These are phyloP conservation scores for Lynx canadensis DNA, from an alignment of 2,113 vertebrate genomes.

Conservation along the genomic window DNA sequence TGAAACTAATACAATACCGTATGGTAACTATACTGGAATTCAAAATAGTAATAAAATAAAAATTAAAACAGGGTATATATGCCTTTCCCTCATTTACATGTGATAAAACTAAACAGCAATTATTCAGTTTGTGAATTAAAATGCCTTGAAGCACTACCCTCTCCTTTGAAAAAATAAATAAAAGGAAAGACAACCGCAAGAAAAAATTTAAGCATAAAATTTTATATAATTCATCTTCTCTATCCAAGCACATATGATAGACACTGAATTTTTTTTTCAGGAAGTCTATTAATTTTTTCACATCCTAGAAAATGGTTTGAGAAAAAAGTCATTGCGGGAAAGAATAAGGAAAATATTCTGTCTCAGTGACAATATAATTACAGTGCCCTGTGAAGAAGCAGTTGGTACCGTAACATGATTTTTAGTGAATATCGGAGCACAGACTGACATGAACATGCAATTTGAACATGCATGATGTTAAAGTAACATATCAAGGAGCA, in stretches of 20 bases:
- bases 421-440: constrained; percentile 46
- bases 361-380: constrained; percentile 72
- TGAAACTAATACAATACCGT: background rate
- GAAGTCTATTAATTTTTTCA: constrained; percentile 45
- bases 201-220: constrained; percentile 16
- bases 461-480: constrained; percentile 17
- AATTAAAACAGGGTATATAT: background rate
- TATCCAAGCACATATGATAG: background rate
- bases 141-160: background rate
- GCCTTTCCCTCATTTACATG: background rate
- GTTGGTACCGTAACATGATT: constrained; percentile 55
- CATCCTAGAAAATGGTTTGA: constrained; percentile 6
- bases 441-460: constrained; percentile 46
- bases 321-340: constrained; percentile 57
- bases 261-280: constrained; percentile 47
- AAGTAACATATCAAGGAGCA: background rate
- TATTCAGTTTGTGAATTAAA: constrained; percentile 36
- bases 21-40: background rate
- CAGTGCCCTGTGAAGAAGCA: constrained; percentile 47
- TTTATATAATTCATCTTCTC: background rate
- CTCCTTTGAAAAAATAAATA: background rate
- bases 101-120: constrained; percentile 24
- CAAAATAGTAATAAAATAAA: background rate
- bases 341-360: constrained; percentile 63
- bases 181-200: background rate